Percentiles rank a stretch among this genome's conserved stretches.
phyloP scores from a whole-genome alignment of 1,140 invertebrate species.

The Gonatopus flavifemur region DNA sequence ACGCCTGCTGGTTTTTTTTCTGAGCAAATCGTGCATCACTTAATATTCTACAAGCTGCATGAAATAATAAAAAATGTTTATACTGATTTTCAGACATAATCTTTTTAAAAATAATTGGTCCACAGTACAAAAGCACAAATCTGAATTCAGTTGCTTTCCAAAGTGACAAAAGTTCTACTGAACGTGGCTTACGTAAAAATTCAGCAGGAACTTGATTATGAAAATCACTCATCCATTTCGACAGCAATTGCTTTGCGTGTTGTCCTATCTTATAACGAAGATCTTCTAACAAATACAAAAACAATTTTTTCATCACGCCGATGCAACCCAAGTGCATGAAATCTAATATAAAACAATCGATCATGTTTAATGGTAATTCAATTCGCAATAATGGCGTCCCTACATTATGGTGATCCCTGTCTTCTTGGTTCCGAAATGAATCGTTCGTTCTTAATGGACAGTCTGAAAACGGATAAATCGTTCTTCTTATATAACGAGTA shows the following conservation, averaged over 20 bases:
- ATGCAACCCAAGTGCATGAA: constrained; percentile 17
- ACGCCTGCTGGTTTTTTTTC: neutral
- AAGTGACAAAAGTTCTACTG: neutral
- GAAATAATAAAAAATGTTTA: constrained; percentile 3
- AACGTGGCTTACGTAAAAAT: too few relatives aligned
- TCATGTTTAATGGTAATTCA: constrained; percentile 9
- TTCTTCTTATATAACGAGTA: neutral
- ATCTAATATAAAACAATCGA: constrained; percentile 13
- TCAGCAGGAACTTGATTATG: neutral
- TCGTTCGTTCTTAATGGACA: constrained; percentile 1
- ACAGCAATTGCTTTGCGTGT: neutral
- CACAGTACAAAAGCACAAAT: too few relatives aligned
- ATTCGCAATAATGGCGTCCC: constrained; percentile 8
- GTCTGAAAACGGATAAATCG: constrained; percentile 1
- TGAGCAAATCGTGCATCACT: neutral
- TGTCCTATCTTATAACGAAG: neutral
- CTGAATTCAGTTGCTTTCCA: constrained; percentile 16
- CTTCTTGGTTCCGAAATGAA: constrained; percentile 6
- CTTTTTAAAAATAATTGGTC: too few relatives aligned
- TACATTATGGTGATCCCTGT: constrained; percentile 6
- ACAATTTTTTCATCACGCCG: neutral
- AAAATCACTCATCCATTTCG: neutral
- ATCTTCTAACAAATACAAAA: neutral
- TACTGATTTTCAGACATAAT: too few relatives aligned
- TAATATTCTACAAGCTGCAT: constrained; percentile 3